Evolutionary conservation across 2,888 invertebrate genomes (phyloP).

Genomic region (Liopterus haemorrhoidalis): DNA sequence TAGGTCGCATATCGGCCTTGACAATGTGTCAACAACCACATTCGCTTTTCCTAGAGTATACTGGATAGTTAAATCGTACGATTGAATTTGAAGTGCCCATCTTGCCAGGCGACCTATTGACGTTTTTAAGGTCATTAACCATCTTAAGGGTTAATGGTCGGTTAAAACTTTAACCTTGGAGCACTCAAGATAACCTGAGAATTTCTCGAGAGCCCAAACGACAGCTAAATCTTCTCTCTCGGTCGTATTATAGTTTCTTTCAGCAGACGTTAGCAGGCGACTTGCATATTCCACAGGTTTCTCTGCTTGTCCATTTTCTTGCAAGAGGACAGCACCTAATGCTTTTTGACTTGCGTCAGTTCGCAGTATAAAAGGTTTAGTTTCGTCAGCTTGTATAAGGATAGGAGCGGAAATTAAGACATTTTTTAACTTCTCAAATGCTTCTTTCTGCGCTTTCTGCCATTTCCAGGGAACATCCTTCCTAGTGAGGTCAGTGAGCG

Average conservation of each 20-base stretch:
- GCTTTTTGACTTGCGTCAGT: no score
- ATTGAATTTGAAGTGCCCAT: slow-evolving; percentile 44
- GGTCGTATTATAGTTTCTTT: slow-evolving; percentile 34
- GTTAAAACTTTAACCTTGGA: slow-evolving; percentile 37
- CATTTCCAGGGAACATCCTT: no score
- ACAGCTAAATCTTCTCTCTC: slow-evolving; percentile 33
- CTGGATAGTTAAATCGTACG: slow-evolving; percentile 39
- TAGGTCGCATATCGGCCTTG: slow-evolving; percentile 31
- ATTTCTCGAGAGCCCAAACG: slow-evolving; percentile 37
- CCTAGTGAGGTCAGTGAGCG: no score
- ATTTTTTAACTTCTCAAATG: no score
- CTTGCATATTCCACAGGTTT: slow-evolving; percentile 12
- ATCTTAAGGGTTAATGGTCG: slow-evolving; percentile 45
- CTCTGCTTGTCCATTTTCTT: no score
- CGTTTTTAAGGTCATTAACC: slow-evolving; percentile 41
- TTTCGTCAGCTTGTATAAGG: no score
- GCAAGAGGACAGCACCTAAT: no score
- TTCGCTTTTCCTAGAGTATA: slow-evolving; percentile 42
- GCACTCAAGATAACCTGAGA: slow-evolving; percentile 40
- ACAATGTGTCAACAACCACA: slow-evolving; percentile 41
- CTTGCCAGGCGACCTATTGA: slow-evolving; percentile 43
- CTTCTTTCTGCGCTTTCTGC: no score
- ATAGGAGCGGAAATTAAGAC: no score
- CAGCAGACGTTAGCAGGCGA: not conserved
- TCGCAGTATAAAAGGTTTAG: no score